phyloP scores from a whole-genome alignment of 2,113 vertebrate species.

The Neodontobutis hainanensis region DNA sequence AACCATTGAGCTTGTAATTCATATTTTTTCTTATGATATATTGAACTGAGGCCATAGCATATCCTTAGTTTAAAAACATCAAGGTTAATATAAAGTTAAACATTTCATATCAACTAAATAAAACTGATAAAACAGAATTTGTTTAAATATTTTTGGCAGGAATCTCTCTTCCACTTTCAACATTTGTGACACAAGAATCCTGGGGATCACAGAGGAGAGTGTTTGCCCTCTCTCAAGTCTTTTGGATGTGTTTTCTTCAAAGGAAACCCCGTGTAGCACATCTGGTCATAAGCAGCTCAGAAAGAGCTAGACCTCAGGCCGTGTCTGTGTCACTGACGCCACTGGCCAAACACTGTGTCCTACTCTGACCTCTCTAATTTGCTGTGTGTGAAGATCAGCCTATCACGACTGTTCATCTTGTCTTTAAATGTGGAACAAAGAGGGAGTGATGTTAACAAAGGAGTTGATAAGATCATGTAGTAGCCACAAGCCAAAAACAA shows the following conservation, averaged over 20 bases:
- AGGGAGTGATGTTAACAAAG: slow-evolving; percentile 30
- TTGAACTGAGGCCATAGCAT: too few relatives aligned
- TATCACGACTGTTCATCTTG: slow-evolving; percentile 41
- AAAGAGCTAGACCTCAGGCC: slow-evolving; percentile 51
- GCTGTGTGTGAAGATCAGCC: slow-evolving; percentile 17
- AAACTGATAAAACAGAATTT: not conserved
- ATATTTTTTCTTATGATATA: not conserved
- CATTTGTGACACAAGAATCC: not conserved
- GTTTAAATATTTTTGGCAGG: not conserved
- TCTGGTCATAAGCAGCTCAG: slow-evolving; percentile 30
- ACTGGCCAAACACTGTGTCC: slow-evolving; percentile 70
- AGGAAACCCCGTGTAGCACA: slow-evolving; percentile 40
- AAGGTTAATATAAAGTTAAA: too few relatives aligned
- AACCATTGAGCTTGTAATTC: slow-evolving; percentile 4
- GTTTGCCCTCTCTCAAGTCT: slow-evolving; percentile 25
- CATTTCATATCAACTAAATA: not conserved
- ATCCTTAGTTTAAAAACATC: too few relatives aligned
- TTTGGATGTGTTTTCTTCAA: slow-evolving; percentile 57
- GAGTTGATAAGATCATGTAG: slow-evolving; percentile 44
- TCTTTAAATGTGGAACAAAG: slow-evolving; percentile 42
- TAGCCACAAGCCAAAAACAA: slow-evolving; percentile 50
- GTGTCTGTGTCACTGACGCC: slow-evolving; percentile 50
- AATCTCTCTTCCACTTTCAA: not conserved
- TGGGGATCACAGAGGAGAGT: slow-evolving; percentile 2
- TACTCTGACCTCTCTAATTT: slow-evolving; percentile 62